These are phyloP conservation scores for Mycteria americana DNA, from an alignment of 2,797 vertebrate species.

Conservation along the genomic window DNA sequence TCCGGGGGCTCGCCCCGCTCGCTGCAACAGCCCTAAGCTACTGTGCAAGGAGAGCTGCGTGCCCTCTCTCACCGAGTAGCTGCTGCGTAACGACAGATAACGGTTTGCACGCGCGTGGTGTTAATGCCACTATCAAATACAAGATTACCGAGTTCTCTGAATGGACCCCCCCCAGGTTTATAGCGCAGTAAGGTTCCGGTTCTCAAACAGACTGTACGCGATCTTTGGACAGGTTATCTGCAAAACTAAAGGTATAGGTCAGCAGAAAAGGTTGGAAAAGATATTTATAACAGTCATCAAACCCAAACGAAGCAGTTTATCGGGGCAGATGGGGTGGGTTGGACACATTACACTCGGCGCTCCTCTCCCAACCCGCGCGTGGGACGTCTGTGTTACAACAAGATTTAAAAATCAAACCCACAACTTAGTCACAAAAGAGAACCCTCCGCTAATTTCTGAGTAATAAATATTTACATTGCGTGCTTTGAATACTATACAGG, in stretches of 20 bases:
- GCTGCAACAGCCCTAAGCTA: neutral
- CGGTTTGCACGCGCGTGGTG: neutral
- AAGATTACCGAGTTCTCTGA: neutral
- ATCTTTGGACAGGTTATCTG: conserved; percentile 6
- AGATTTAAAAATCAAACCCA: conserved; percentile 28
- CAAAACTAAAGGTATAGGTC: conserved; percentile 3
- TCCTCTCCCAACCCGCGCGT: neutral
- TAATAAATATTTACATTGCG: conserved; percentile 66
- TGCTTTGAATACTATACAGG: conserved; percentile 51
- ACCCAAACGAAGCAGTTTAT: neutral
- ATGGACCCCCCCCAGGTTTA: neutral
- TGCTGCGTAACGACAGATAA: neutral
- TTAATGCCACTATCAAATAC: neutral
- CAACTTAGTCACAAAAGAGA: conserved; percentile 32
- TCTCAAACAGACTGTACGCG: neutral
- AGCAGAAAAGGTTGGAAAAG: conserved; percentile 10
- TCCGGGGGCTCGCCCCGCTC: accelerated
- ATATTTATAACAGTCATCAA: neutral
- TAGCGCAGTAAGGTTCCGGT: neutral
- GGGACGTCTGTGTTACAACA: neutral
- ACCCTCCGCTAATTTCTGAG: conserved; percentile 26
- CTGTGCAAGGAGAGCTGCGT: neutral
- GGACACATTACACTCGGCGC: neutral
- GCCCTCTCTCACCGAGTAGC: neutral
- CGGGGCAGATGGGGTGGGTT: neutral